Conservation (phyloP, 2,113 vertebrate species). For the Tragelaphus strepsiceros region DNA sequence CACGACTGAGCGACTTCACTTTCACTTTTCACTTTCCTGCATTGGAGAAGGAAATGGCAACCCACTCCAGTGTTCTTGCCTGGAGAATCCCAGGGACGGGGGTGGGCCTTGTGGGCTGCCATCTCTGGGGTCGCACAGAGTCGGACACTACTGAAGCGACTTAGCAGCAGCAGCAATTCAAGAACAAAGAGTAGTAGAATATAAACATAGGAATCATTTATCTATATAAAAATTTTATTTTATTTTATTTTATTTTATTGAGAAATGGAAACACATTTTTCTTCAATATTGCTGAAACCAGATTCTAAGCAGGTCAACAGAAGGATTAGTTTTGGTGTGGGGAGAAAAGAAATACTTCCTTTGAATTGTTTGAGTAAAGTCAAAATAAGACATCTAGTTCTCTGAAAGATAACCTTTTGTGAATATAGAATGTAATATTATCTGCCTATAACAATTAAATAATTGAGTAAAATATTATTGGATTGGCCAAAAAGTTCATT, state of each 20-base stretch:
- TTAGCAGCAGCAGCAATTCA: not conserved
- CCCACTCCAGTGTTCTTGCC: too few species aligned
- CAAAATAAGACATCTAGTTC: not conserved
- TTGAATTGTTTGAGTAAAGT: not conserved
- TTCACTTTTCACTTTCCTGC: too few species aligned
- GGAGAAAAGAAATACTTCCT: not conserved
- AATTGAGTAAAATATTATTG: not conserved
- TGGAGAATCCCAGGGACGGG: too few species aligned
- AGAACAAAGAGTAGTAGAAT: not conserved
- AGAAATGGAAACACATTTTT: not conserved
- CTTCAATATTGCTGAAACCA: not conserved
- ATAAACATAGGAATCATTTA: not conserved
- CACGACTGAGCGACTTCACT: too few species aligned
- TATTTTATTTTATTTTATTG: not conserved
- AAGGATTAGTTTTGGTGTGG: rapidly evolving
- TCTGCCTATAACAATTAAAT: not conserved
- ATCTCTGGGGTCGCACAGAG: too few species aligned
- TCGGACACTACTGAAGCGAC: too few species aligned
- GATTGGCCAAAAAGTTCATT: not conserved
- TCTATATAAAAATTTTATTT: not conserved
- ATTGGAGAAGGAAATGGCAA: too few species aligned
- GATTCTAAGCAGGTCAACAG: not conserved
- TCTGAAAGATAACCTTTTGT: not conserved
- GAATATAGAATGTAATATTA: not conserved
- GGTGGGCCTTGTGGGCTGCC: too few species aligned